Evolutionary conservation across 2,888 invertebrate species (phyloP), one percentile per base, ranked within the genome.

Genomic region (Zaprionus bogoriensis): DNA sequence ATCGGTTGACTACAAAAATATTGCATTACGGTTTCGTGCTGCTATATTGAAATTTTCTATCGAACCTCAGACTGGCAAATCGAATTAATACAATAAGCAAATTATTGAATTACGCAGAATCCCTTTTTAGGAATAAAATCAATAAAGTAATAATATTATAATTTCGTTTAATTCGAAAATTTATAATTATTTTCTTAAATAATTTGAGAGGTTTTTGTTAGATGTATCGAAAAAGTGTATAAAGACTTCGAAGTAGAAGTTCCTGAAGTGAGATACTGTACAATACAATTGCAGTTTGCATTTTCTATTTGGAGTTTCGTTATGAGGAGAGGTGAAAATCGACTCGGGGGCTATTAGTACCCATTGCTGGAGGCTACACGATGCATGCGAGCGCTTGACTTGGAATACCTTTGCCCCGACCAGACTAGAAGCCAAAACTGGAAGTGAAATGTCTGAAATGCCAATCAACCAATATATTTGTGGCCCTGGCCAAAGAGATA

Each of bases 401-500:
- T n/a, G n/a, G 12, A 36, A 47, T 59, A 20, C 38, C 45, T 41
- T 2, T 14, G 14, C 32, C 30, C 30, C 12, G 14, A 12, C 12
- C 32, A 60, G n/a, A 52, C 38, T 25, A 38, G 38, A 61, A 28
- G 38, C 57, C 54, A 17, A 41, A 30, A 28, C 53, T 53, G 17
- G n/a, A 63, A 64, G 59, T 65, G 41, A 65, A 73, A 70, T 83
- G 54, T 54, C 59, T 75, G 46, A 74, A 77, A 79, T 79, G 65
- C 80, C 83, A 83, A 79, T 79, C 77, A 74, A 60, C 57, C 79
- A 74, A 65, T 65, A 74, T 67, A 61, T 36, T 36, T 67, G n/a
- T n/a, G 61, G 46, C n/a, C 28, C 54, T 41, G 14, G 9, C 58
- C 60, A 65, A 48, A 42, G 42, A 32, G 52, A 6, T 14, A 44